Base-by-base conservation (phyloP, 2,888 invertebrate genomes). In the Erebia palarica region DNA sequence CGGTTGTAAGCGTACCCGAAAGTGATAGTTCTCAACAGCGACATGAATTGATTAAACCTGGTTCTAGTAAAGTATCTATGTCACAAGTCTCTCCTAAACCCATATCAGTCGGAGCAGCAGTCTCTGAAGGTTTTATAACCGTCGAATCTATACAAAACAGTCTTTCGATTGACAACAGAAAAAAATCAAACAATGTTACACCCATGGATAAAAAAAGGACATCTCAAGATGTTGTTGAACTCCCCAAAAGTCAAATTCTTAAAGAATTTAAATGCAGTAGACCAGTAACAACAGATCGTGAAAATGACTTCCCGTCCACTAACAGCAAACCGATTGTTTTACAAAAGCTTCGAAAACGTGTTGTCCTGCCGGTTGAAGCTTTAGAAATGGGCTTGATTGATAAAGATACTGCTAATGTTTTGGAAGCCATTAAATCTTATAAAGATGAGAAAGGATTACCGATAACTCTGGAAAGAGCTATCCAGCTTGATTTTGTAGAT, bases 321-420 rank as follows among this genome's bases (percentile, higher is more conserved):
- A 96, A 96, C 80, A 94, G 94, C 1, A 96, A 96, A 84, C 95
- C 96, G 51, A 94, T 96, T 8, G 94, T 95, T 16, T 86, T 97
- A 64, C 97, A 97, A 84, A 97, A 97, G 86, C 94, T 97, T 85
- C 94, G 97, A 59, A 96, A 96, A 84, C 95, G 96, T 73, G 95
- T 97, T 44, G 89, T 97, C 0, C 95, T 95, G 78, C 96, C 97
- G 0, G 94, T 94, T 72, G 97, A 97, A 84, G 98, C 98, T 0
- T 86, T 96, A 1, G 95, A 96, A 78, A 95, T 95, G 83, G 96
- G 97, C 42, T 92, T 98, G 60, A 95, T 98, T 71, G 97, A 98
- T 84, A 91, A 94, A 75, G 94, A 95, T 76, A 97, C 97, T 1
- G 97, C 96, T 0, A 91, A 95, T 65, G 92, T 96, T 61, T 90